Evolutionary conservation across 2,113 vertebrate genomes (phyloP).

Genomic region (Kryptolebias marmoratus): DNA sequence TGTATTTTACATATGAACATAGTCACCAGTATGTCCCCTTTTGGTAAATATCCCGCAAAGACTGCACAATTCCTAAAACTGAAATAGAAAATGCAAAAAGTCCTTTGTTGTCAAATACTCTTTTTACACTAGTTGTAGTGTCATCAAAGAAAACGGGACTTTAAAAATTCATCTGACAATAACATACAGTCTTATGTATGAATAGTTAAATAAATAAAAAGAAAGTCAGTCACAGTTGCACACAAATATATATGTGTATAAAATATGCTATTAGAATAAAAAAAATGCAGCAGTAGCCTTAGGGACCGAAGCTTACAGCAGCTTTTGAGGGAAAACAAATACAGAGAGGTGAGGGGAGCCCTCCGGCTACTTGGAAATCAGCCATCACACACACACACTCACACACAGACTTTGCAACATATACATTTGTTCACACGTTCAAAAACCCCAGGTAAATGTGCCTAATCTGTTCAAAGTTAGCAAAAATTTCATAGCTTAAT

Average conservation of each 20-base stretch:
- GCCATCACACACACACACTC: slow-evolving; percentile 32
- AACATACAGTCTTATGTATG: too few species aligned
- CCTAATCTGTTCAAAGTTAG: background rate
- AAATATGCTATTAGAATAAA: slow-evolving; percentile 30
- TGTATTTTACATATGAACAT: too few species aligned
- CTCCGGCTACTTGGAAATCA: slow-evolving; percentile 43
- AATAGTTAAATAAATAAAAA: too few species aligned
- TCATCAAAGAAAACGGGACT: too few species aligned
- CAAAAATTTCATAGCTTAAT: slow-evolving; percentile 8
- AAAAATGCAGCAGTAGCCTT: slow-evolving; percentile 17
- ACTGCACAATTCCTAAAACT: too few species aligned
- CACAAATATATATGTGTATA: background rate
- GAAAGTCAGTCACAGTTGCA: too few species aligned
- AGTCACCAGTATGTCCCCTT: too few species aligned
- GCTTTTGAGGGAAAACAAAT: slow-evolving; percentile 50
- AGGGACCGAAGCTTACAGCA: slow-evolving; percentile 36
- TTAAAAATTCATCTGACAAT: too few species aligned
- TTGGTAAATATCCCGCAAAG: too few species aligned
- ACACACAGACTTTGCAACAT: background rate
- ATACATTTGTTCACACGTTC: background rate
- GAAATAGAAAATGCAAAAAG: too few species aligned
- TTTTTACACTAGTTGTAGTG: too few species aligned
- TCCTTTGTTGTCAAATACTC: too few species aligned
- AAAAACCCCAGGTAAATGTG: slow-evolving; percentile 12
- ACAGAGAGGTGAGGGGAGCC: slow-evolving; percentile 44